Percentiles rank a stretch among this genome's conserved stretches.
phyloP scores from a whole-genome alignment of 2,888 invertebrate genomes.

The Drepanosiphum platanoidis region DNA sequence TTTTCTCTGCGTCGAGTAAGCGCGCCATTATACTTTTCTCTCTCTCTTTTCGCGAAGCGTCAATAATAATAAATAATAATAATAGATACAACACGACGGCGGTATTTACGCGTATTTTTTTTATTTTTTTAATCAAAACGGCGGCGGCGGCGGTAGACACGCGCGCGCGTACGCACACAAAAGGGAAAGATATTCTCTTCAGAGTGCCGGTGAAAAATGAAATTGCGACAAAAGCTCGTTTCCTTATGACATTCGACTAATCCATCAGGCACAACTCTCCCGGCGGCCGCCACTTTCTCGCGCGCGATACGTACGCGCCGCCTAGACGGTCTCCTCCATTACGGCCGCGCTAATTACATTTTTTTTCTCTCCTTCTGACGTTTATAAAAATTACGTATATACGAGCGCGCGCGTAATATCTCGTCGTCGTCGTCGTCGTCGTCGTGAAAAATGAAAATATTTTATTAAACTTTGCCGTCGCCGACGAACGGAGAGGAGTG shows the following conservation, averaged over 20 bases:
- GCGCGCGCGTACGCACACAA: conserved; percentile 9
- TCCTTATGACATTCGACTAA: conserved; percentile 50
- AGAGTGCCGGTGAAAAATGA: conserved; percentile 50
- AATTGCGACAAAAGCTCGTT: conserved; percentile 49
- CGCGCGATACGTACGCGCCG: not conserved
- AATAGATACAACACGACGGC: not conserved
- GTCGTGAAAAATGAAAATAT: conserved; percentile 60
- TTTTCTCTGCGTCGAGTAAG: not conserved
- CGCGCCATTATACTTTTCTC: not conserved
- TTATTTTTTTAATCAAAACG: conserved; percentile 44
- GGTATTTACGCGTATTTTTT: not conserved
- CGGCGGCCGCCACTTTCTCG: not conserved
- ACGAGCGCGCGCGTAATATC: not conserved
- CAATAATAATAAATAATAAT: conserved; percentile 2
- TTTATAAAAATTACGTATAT: conserved; percentile 52
- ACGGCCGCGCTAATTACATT: conserved; percentile 56
- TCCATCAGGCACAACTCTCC: conserved; percentile 26
- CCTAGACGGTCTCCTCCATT: not conserved
- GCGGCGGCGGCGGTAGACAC: not conserved
- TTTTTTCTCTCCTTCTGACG: conserved; percentile 42
- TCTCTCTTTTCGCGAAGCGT: not conserved
- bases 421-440: too few species aligned
- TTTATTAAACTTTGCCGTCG: conserved; percentile 53
- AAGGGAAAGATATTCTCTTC: conserved; percentile 44
- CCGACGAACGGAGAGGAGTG: not conserved